Evolutionary conservation across 2,797 vertebrate species (phyloP).

Genomic region (Salarias fasciatus): DNA sequence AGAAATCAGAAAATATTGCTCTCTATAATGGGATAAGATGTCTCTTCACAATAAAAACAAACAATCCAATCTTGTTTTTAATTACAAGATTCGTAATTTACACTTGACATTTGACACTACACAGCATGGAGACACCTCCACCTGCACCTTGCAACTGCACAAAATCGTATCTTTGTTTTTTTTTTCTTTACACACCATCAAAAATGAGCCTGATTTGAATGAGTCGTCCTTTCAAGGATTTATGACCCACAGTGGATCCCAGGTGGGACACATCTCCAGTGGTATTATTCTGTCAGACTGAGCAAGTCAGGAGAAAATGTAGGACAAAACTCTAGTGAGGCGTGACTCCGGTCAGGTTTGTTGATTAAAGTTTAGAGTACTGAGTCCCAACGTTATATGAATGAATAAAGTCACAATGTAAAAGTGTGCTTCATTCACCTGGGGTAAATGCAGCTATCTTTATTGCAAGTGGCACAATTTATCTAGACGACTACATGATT

Average conservation of each 20-base stretch:
- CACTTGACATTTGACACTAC: constrained; percentile 26
- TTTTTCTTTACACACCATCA: constrained; percentile 16
- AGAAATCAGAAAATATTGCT: too few relatives aligned
- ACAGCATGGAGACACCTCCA: constrained; percentile 9
- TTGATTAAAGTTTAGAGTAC: too few relatives aligned
- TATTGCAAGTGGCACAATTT: too few relatives aligned
- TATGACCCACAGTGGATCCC: background rate
- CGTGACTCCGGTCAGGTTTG: background rate
- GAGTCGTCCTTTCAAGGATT: constrained; percentile 7
- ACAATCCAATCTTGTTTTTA: constrained; percentile 16
- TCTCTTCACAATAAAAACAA: too few relatives aligned
- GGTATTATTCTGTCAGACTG: background rate
- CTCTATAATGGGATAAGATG: too few relatives aligned
- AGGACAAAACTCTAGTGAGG: background rate
- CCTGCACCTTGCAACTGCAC: background rate
- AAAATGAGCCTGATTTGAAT: constrained; percentile 4
- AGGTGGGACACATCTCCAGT: constrained; percentile 7
- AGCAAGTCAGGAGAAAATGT: constrained; percentile 35
- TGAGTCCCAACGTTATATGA: too few relatives aligned
- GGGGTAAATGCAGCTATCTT: too few relatives aligned
- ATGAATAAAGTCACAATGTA: too few relatives aligned
- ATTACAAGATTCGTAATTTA: constrained; percentile 9
- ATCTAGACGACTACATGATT: too few relatives aligned
- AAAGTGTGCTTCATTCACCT: too few relatives aligned
- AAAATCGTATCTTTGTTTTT: background rate